A percentile compares a stretch with the other conserved stretches of the same genome.
Conservation (phyloP, 2,888 invertebrate genomes). For the Chelonus formosanus region DNA sequence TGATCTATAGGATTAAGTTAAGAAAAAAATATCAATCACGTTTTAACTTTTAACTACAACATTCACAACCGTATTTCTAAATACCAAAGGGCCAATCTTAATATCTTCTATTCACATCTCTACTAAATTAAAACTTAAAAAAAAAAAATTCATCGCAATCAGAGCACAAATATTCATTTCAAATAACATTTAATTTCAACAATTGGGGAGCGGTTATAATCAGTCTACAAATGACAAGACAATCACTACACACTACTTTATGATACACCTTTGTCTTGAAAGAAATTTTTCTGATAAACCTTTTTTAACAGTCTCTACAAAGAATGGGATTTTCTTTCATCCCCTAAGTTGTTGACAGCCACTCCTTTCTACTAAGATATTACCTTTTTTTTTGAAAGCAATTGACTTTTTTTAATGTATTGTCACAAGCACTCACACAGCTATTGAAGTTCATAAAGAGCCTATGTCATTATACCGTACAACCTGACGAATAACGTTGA, state of each 20-base stretch:
- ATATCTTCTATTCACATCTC: too few relatives aligned
- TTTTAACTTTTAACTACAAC: too few relatives aligned
- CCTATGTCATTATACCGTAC: background rate
- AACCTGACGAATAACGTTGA: slow-evolving; percentile 4
- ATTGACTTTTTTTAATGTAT: slow-evolving; percentile 3
- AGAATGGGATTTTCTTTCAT: background rate
- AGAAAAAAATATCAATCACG: too few relatives aligned
- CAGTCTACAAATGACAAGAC: slow-evolving; percentile 8
- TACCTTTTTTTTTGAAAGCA: slow-evolving; percentile 5
- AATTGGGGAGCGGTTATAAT: slow-evolving; percentile 1
- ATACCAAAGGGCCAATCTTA: too few relatives aligned
- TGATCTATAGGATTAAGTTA: too few relatives aligned
- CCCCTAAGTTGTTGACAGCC: slow-evolving; percentile 2
- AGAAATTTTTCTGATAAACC: background rate
- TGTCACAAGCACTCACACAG: slow-evolving; percentile 7
- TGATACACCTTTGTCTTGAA: background rate
- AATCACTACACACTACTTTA: background rate
- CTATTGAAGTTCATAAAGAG: background rate
- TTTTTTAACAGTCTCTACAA: background rate
- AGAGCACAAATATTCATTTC: slow-evolving; percentile 12
- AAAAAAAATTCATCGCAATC: background rate
- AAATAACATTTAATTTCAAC: background rate
- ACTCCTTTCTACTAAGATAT: slow-evolving; percentile 1
- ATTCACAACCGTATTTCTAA: too few relatives aligned
- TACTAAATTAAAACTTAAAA: background rate